A percentile compares a stretch with the other conserved stretches of the same genome.
phyloP scores from a whole-genome alignment of 2,888 invertebrate species.

The Campoplex nolae region DNA sequence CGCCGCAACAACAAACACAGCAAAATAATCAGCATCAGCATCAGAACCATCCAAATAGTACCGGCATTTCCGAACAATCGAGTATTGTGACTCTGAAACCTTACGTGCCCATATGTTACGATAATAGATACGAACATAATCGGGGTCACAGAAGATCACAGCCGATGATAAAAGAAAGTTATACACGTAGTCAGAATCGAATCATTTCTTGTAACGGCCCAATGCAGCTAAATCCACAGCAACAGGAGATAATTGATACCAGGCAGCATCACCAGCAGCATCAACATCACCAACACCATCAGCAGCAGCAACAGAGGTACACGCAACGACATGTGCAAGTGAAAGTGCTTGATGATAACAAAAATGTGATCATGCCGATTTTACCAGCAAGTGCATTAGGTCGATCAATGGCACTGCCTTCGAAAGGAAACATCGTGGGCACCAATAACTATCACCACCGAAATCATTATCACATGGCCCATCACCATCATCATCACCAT shows the following conservation, averaged over 20 bases:
- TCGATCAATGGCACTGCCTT: constrained; percentile 66
- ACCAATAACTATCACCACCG: constrained; percentile 66
- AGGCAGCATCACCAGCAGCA: constrained; percentile 83
- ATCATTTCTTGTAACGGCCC: constrained; percentile 71
- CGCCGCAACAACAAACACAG: constrained; percentile 64
- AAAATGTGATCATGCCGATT: constrained; percentile 79
- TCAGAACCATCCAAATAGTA: constrained; percentile 69
- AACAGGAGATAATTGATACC: constrained; percentile 86
- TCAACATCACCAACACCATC: constrained; percentile 80
- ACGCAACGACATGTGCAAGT: constrained; percentile 84
- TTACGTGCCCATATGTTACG: constrained; percentile 84
- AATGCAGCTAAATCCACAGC: constrained; percentile 74
- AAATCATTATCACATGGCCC: constrained; percentile 68
- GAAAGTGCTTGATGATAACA: constrained; percentile 86
- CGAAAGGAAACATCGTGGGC: constrained; percentile 60
- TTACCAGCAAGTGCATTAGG: constrained; percentile 64
- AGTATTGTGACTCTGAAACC: constrained; percentile 84
- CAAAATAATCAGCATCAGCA: constrained; percentile 68
- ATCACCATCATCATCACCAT: constrained; percentile 68
- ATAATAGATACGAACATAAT: constrained; percentile 76
- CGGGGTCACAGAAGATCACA: constrained; percentile 78
- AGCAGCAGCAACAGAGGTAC: constrained; percentile 77
- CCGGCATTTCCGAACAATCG: constrained; percentile 74
- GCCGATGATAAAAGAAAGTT: constrained; percentile 77
- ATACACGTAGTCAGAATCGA: constrained; percentile 77